Evolutionary conservation across 2,797 vertebrate genomes (phyloP).

Genomic region (Sibirionetta formosa): DNA sequence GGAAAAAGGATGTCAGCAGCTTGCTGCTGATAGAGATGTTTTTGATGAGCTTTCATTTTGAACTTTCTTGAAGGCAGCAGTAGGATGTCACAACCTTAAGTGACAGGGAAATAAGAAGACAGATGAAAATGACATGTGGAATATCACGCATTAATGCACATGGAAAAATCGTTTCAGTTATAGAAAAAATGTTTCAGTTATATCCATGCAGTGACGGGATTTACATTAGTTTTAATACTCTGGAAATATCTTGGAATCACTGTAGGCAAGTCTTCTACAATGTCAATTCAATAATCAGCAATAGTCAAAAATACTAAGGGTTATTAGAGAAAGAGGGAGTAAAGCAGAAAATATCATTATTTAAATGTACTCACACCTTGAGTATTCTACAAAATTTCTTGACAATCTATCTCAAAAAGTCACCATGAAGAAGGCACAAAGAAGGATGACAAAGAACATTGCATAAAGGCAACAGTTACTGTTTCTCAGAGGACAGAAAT

Average conservation of each 20-base stretch:
- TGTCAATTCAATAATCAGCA: background rate
- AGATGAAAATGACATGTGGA: background rate
- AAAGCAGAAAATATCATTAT: background rate
- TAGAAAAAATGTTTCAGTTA: background rate
- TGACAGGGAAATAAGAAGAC: background rate
- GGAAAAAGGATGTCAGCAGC: background rate
- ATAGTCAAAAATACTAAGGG: background rate
- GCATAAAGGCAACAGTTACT: background rate
- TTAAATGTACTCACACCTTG: background rate
- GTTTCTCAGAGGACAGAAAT: background rate
- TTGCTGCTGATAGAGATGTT: background rate
- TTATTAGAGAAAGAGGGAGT: background rate
- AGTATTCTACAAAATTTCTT: background rate
- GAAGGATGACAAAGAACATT: background rate
- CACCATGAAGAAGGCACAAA: background rate
- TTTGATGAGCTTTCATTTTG: background rate
- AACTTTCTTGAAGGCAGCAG: background rate
- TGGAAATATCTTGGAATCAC: background rate
- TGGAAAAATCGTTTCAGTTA: background rate
- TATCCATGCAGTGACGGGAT: background rate
- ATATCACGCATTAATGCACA: background rate
- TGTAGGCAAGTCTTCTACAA: background rate
- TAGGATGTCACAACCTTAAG: background rate
- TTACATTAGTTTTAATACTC: background rate
- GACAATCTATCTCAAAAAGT: background rate